Percentiles rank a stretch among this genome's conserved stretches.
phyloP scores from a whole-genome alignment of 64 coral and sea anemone species.

The Trachythela sp. region DNA sequence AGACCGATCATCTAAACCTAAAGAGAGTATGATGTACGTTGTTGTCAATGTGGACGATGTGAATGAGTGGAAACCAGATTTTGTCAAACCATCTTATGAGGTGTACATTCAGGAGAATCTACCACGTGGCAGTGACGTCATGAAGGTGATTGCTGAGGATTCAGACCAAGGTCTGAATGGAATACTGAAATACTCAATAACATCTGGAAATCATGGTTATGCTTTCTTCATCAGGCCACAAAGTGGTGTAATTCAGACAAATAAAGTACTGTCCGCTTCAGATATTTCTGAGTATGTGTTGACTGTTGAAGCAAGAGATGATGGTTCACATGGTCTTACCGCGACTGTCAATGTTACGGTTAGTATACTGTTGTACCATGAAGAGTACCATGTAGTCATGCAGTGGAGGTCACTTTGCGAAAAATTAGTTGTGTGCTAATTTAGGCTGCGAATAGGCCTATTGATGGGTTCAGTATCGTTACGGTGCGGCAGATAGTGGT shows the following conservation, averaged over 20 bases:
- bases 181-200: neutral
- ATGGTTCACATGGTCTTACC: neutral
- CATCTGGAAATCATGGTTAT: neutral
- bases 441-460: too few species aligned
- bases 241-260: conserved; percentile 23
- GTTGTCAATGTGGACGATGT: conserved; percentile 22
- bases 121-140: conserved; percentile 17
- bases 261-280: neutral
- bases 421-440: too few species aligned
- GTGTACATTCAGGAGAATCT: conserved; percentile 1
- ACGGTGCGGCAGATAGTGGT: too few species aligned
- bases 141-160: neutral
- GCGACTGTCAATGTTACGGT: neutral
- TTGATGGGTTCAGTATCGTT: too few species aligned
- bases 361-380: neutral
- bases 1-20: neutral
- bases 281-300: neutral
- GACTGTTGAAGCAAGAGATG: conserved; percentile 18
- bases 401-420: too few species aligned
- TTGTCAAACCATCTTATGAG: neutral
- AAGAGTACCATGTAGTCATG: too few species aligned
- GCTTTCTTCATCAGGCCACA: conserved; percentile 4
- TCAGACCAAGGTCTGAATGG: neutral
- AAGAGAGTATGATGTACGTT: conserved; percentile 8
- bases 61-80: conserved; percentile 7